Evolutionary conservation across 30 jellyfish, hydroid and myxozoan genomes (phyloP).

Genomic region (Catostylus mosaicus): DNA sequence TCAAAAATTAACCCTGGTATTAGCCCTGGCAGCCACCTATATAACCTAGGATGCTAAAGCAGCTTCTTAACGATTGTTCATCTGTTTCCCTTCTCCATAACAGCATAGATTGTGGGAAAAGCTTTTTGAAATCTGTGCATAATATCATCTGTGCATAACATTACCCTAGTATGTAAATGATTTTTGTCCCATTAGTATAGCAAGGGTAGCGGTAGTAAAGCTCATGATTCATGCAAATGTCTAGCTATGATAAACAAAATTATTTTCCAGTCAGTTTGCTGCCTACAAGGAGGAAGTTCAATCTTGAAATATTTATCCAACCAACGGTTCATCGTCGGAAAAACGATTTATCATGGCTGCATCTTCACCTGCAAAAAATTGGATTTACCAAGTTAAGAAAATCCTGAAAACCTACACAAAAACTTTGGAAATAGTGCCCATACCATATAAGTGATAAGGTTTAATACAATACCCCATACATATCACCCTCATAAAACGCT

Average conservation of each 20-base stretch:
- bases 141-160: too few relatives aligned
- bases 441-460: neutral
- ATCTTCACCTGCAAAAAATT: slow-evolving; percentile 78
- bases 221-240: neutral
- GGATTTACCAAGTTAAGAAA: neutral
- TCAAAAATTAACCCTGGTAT: too few relatives aligned
- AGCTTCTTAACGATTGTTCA: too few relatives aligned
- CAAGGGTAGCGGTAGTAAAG: neutral
- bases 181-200: too few relatives aligned
- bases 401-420: neutral
- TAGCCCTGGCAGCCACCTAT: too few relatives aligned
- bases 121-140: too few relatives aligned
- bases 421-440: neutral
- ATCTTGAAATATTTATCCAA: neutral
- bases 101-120: too few relatives aligned
- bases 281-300: neutral
- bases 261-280: neutral
- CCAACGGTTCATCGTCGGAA: slow-evolving; percentile 97
- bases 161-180: too few relatives aligned
- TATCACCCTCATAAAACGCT: neutral
- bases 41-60: too few relatives aligned
- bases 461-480: neutral
- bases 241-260: neutral
- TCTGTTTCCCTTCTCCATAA: too few relatives aligned
- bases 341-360: slow-evolving; percentile 97